phyloP scores from a whole-genome alignment of 2,888 invertebrate species.

The Camponotus fellah region DNA sequence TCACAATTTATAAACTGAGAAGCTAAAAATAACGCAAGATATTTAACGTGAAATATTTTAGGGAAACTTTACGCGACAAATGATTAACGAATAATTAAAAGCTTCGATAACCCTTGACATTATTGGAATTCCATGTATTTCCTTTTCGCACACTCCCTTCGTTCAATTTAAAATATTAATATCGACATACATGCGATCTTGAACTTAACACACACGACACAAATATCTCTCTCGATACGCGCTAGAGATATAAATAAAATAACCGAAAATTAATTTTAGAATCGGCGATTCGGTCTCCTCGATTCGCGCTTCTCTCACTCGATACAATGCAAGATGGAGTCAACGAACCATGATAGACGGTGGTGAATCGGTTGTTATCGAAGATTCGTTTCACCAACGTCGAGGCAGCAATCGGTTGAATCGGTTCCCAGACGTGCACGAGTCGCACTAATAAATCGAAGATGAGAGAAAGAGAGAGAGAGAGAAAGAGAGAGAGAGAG shows the following conservation, averaged over 20 bases:
- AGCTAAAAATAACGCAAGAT: not conserved
- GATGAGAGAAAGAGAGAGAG: not conserved
- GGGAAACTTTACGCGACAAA: not conserved
- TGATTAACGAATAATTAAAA: not conserved
- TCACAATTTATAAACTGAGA: not conserved
- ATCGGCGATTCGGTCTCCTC: not conserved
- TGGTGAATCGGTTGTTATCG: not conserved
- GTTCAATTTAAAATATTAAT: not conserved
- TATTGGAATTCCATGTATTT: conserved; percentile 8
- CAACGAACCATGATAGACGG: conserved; percentile 31
- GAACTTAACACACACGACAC: not conserved
- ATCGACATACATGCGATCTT: too few species aligned
- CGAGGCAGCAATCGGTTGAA: not conserved
- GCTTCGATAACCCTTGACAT: conserved; percentile 15
- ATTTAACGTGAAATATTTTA: not conserved
- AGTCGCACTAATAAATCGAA: not conserved
- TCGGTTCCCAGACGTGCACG: not conserved
- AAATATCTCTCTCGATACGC: not conserved
- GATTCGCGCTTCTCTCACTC: not conserved
- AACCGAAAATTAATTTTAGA: not conserved
- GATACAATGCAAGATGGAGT: not conserved
- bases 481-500: not conserved
- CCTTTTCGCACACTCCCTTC: not conserved
- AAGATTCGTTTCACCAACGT: not conserved
- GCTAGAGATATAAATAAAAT: not conserved